Conservation (phyloP, 1,140 invertebrate genomes). For the Potamilus streckersoni region DNA sequence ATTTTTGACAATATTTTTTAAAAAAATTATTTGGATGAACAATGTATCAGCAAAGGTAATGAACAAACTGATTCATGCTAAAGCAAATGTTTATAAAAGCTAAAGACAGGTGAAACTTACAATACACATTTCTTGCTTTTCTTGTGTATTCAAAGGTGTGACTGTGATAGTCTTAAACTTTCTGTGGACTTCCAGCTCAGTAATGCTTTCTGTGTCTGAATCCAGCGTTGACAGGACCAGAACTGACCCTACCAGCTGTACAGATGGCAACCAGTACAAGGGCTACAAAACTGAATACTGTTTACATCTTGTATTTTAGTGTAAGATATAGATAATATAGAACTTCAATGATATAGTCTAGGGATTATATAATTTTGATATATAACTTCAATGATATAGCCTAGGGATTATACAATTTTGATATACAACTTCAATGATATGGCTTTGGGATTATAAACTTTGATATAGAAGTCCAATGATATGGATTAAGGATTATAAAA, state of each 20-base stretch:
- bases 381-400: too few species aligned
- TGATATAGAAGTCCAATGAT: too few species aligned
- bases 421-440: too few species aligned
- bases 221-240: constrained; percentile 39
- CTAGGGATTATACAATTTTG: too few species aligned
- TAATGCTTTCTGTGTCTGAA: constrained; percentile 30
- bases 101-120: constrained; percentile 18
- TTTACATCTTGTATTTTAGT: too few species aligned
- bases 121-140: constrained; percentile 39
- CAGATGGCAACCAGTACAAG: constrained; percentile 47
- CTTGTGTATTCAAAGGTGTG: constrained; percentile 19
- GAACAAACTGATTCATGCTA: not conserved
- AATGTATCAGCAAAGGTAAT: not conserved
- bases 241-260: constrained; percentile 30
- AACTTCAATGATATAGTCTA: too few species aligned
- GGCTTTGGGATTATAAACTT: too few species aligned
- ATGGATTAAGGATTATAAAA: too few species aligned
- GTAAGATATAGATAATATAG: too few species aligned
- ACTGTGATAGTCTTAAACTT: constrained; percentile 31
- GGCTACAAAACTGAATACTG: constrained; percentile 25
- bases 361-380: too few species aligned
- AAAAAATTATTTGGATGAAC: not conserved
- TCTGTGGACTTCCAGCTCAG: constrained; percentile 31
- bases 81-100: too few species aligned
- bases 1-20: not conserved